Evolutionary conservation across 2,113 vertebrate genomes (phyloP), one percentile per base, ranked within the genome.

Genomic region (Puma concolor): DNA sequence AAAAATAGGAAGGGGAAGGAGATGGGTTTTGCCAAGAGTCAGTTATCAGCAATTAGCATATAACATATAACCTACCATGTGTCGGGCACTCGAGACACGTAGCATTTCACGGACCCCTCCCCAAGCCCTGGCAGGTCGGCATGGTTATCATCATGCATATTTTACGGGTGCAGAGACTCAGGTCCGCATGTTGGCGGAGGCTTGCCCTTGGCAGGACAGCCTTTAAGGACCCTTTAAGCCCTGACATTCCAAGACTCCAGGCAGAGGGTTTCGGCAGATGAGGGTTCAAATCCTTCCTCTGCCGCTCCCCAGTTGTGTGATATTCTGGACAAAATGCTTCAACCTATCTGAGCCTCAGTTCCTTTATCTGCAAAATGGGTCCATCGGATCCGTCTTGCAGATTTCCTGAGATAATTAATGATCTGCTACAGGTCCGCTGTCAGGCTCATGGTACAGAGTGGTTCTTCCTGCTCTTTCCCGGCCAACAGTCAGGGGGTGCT

Each of bases 341-440:
- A 27, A 27, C 15, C 33, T 33, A 57, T 64, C 29, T 21, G 52
- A 67, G 38, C 54, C 84, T 86, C 66, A 19, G 36, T 79, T 74
- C 27, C 44, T 60, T 50, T 54, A 60, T 33, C 80, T 94, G 11
- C 4, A 95, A 77, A 95, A 64, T 82, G 85, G 76, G 89, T 52
- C 29, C 80, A 13, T 8, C 2, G 8, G 16, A 48, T 7, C 50
- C 60, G 23, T 10, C 21, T 60, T 11, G 21, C 12, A 17, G 38
- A 71, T 33, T 50, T 31, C 11, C 82, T 1, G 31, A 60, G 48
- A 38, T 29, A 9, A 82, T 5, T 27, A 48, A 41, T 11, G 36
- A n/a, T 15, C 7, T 0, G 13, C 31, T 33, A 23, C 33, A 36
- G 48, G 29, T 8, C 27, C 15, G 0, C 21, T 1, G 5, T 57